A percentile compares a stretch with the other conserved stretches of the same genome.
Conservation (phyloP, 92 coral and sea anemone genomes). For the Epizoanthus fatuus region DNA sequence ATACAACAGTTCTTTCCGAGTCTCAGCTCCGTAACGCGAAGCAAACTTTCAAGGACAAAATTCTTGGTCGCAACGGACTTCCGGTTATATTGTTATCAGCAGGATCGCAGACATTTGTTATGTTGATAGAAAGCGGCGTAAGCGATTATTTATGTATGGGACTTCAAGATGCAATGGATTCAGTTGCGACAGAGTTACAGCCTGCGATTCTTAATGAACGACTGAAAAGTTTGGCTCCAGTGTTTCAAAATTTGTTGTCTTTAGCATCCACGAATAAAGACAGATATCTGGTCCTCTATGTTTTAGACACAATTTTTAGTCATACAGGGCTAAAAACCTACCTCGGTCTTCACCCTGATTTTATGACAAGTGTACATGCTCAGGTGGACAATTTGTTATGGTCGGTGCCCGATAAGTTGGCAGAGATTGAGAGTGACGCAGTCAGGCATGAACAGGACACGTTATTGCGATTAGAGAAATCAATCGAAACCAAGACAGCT, state of each 20-base stretch:
- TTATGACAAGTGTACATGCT: neutral
- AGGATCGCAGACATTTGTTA: conserved; percentile 1
- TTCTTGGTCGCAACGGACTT: conserved; percentile 4
- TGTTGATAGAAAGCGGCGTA: neutral
- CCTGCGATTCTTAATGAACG: conserved; percentile 20
- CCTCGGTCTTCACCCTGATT: conserved; percentile 17
- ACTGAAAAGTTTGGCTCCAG: neutral
- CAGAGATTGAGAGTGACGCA: conserved; percentile 23
- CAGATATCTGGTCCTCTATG: neutral
- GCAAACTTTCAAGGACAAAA: conserved; percentile 13
- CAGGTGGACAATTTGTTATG: conserved; percentile 13
- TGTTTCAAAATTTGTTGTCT: conserved; percentile 7
- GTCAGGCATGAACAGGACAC: neutral
- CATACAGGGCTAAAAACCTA: conserved; percentile 18
- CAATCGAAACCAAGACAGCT: neutral
- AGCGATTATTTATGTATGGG: neutral
- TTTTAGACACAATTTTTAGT: conserved; percentile 7
- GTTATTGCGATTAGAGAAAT: neutral
- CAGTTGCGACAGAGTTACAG: neutral
- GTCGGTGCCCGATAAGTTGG: conserved; percentile 17
- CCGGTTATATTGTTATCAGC: conserved; percentile 8
- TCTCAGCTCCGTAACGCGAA: conserved; percentile 13
- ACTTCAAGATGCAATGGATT: conserved; percentile 13
- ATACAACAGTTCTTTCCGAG: neutral
- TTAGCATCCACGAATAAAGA: conserved; percentile 18